These are phyloP conservation scores for rabbit (Oryctolagus cuniculus) DNA, from an alignment of 2,113 vertebrate species.

Conservation along the genomic window mOryCun1.1 NC_091432.1:108183501-108184000, in stretches of 20 bases:
- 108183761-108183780: slow-evolving; percentile 55
- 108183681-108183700: slow-evolving; percentile 83
- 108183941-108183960: background rate
- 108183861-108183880: background rate
- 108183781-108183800: slow-evolving; percentile 53
- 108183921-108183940: background rate
- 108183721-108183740: slow-evolving; percentile 87
- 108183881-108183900: background rate
- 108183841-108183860: background rate
- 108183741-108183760: slow-evolving; percentile 74
- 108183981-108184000: background rate
- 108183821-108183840: background rate
- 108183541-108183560: slow-evolving; percentile 79
- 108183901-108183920: background rate
- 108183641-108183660: slow-evolving; percentile 82
- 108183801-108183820: slow-evolving; percentile 53
- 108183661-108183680: slow-evolving; percentile 79
- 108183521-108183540: slow-evolving; percentile 52
- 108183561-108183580: slow-evolving; percentile 73
- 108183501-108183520: slow-evolving; percentile 80
- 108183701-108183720: slow-evolving; percentile 83
- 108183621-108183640: slow-evolving; percentile 84
- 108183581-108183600: slow-evolving; percentile 78
- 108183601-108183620: slow-evolving; percentile 43
- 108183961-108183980: background rate